Evolutionary conservation across 2,888 invertebrate species (phyloP).

Genomic region (Alitta virens): DNA sequence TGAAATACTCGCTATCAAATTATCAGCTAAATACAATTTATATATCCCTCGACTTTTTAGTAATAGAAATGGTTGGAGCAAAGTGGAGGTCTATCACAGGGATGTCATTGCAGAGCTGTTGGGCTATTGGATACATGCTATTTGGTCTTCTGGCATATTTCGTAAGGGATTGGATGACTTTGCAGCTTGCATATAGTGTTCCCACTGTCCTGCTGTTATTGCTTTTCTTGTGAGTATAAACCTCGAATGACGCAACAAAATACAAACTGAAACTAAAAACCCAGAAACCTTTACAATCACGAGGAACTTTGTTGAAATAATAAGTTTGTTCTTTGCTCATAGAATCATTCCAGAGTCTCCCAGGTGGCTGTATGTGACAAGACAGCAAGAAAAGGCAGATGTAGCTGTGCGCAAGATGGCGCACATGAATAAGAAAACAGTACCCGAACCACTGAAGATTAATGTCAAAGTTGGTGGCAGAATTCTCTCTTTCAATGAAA

Average conservation of each 20-base stretch:
- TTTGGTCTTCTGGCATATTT: slow-evolving; percentile 41
- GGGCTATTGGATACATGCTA: slow-evolving; percentile 47
- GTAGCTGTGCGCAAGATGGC: slow-evolving; percentile 66
- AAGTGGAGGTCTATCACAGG: slow-evolving; percentile 53
- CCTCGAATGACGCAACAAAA: too few relatives aligned
- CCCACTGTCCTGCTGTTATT: neutral
- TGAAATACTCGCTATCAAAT: too few relatives aligned
- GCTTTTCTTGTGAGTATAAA: slow-evolving; percentile 4
- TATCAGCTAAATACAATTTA: too few relatives aligned
- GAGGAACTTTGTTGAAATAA: too few relatives aligned
- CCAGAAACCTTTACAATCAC: too few relatives aligned
- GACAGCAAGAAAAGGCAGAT: slow-evolving; percentile 66
- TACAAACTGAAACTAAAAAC: too few relatives aligned
- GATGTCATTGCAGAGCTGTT: slow-evolving; percentile 54
- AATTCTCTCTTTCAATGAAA: too few relatives aligned
- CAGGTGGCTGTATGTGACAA: slow-evolving; percentile 70
- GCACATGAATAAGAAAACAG: slow-evolving; percentile 65
- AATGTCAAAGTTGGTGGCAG: slow-evolving; percentile 7
- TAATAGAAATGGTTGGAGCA: slow-evolving; percentile 58
- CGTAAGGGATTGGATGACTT: slow-evolving; percentile 38
- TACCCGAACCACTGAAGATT: slow-evolving; percentile 15
- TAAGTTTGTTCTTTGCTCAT: slow-evolving; percentile 30
- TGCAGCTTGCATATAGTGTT: slow-evolving; percentile 29
- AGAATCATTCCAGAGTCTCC: slow-evolving; percentile 74
- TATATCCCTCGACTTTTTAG: slow-evolving; percentile 25